Evolutionary conservation across 2,797 vertebrate species (phyloP), one percentile per base, ranked within the genome.

Genomic region (Lithobates pipiens): DNA sequence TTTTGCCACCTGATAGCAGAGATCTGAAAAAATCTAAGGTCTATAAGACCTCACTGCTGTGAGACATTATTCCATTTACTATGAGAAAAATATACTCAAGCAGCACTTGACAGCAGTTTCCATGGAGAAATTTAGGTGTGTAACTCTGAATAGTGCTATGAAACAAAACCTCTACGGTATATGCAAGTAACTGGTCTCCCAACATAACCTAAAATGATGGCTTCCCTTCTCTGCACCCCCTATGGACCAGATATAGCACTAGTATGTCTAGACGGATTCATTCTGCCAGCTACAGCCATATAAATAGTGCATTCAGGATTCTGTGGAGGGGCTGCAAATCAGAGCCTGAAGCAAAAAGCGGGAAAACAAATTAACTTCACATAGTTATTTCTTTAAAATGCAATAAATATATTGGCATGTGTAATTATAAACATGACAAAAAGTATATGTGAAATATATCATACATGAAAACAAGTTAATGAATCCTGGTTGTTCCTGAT

Each of bases 401-500:
- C 18, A 61, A 61, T 61, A 61, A 23, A 61, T 54, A 54, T 54
- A 16, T 15, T 61, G 21, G 1, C 6, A 23, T 23, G 21, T 61
- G 54, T 23, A 6, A n/a, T 61, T 23, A 23, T 23, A 18, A 61
- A 61, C 1, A 9, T 23, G 10, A 61, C 54, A 61, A n/a, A 57
- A 57, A 6, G 15, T 46, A 46, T 46, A 54, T 54, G 50, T 54
- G 4, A 54, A 54, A 54, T 15, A 10, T 1, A 1, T 5, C 13
- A 13, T 54, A 54, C 15, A 18, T 54, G 18, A 13, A 50, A 21
- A 54, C 15, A 54, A 54, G 15, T 54, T 54, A 9, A 54, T 54
- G 16, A 54, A 21, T 54, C 50, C 50, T 54, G 18, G 5, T 85
- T 78, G 10, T 78, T 67, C 39, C 63, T 76, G 4, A 79, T 82